Base-by-base conservation (phyloP, 2,797 vertebrate species). In the Loris lydekkerianus region DNA sequence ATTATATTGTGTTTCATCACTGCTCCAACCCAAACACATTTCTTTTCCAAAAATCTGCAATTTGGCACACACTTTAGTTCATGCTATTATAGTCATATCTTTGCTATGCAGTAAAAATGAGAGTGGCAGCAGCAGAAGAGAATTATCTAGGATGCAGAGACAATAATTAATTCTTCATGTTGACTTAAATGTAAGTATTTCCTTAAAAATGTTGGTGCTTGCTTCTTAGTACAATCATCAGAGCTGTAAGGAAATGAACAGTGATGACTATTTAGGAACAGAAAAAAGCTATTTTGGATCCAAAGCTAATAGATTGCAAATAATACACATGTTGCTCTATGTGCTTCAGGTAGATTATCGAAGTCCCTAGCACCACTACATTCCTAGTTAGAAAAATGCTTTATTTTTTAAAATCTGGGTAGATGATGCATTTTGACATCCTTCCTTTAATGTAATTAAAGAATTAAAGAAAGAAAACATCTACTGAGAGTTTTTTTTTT, bases 231-330 rank as follows among this genome's bases (percentile, higher is more conserved):
- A 7, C 23, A 75, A 70, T 10, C 17, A 43, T 25, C 2, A 46
- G 27, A 58, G 31, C 15, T 80, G 1, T 63, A 86, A 76, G 31
- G 4, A 91, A 73, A 70, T 49, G 2, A 31, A 81, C 29, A 84
- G 5, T 46, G 61, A 53, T 89, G 43, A 85, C 81, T 78, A 78
- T 34, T 75, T 65, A 72, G 69, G 43, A 91, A 37, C 15, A 60
- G 20, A 43, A 88, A 43, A 88, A 91, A 76, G n/a, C 29, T 86
- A 29, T 83, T 96, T 73, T 60, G 58, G 46, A 78, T 87, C 56
- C n/a, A 56, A 60, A 70, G 8, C 29, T 58, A 94, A 86, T 63
- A n/a, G 18, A 73, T 29, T 56, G 10, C 10, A 70, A 76, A 86
- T 65, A 96, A 92, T 89, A 14, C 43, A 89, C 58, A 84, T 86